These are phyloP conservation scores for Lepidonotus clava DNA, from an alignment of 2,888 invertebrate genomes.

Conservation along the genomic window DNA sequence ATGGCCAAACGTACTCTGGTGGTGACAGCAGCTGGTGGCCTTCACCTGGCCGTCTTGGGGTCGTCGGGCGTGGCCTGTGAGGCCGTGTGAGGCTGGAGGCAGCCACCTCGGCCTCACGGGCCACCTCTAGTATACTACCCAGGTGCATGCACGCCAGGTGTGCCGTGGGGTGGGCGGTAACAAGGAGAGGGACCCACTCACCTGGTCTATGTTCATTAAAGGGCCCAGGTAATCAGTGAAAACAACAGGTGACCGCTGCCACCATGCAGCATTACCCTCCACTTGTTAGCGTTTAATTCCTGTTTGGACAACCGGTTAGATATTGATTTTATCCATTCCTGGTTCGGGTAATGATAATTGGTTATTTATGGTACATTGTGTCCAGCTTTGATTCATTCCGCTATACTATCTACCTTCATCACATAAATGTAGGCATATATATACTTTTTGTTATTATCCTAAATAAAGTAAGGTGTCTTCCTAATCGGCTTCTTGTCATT, in stretches of 20 bases:
- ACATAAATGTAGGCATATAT: too few relatives aligned
- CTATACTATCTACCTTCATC: too few relatives aligned
- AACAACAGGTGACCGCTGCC: conserved; percentile 35
- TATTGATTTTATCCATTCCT: too few relatives aligned
- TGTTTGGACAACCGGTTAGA: too few relatives aligned
- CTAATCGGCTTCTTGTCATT: too few relatives aligned
- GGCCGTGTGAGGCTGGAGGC: neutral
- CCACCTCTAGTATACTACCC: neutral
- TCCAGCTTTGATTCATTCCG: too few relatives aligned
- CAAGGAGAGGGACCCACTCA: neutral
- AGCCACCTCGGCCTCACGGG: neutral
- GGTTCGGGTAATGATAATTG: too few relatives aligned
- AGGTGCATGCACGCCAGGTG: conserved; percentile 24
- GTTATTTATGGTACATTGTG: too few relatives aligned
- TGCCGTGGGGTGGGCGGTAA: neutral
- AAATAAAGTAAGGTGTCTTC: too few relatives aligned
- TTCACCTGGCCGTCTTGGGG: neutral
- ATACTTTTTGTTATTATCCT: too few relatives aligned
- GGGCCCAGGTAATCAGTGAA: conserved; percentile 6
- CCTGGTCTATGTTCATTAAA: conserved; percentile 24
- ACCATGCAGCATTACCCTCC: conserved; percentile 27
- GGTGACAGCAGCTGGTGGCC: neutral
- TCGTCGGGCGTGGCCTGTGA: conserved; percentile 1
- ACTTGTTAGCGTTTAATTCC: too few relatives aligned
- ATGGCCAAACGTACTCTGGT: too few relatives aligned